Evolutionary conservation across 2,888 invertebrate species (phyloP).

Genomic region (Shargacucullia verbasci): DNA sequence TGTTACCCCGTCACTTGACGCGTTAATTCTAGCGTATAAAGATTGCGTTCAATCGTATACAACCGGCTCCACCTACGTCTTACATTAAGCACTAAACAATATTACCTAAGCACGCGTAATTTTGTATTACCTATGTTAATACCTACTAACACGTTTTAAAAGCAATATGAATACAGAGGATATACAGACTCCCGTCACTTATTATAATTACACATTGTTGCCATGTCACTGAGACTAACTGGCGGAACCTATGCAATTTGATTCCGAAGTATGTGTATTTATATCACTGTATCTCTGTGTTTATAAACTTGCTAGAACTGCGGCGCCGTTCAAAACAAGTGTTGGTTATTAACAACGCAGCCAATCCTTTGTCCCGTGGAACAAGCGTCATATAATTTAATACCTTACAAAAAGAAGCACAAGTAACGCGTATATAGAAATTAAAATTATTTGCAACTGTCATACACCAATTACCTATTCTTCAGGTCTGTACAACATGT

Average conservation of each 20-base stretch:
- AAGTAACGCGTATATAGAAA: background rate
- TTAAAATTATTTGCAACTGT: constrained; percentile 5
- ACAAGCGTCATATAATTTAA: background rate
- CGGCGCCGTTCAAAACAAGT: too few relatives aligned
- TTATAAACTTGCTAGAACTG: too few relatives aligned
- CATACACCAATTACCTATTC: constrained; percentile 5
- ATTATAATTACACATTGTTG: constrained; percentile 20
- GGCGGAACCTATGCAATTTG: background rate
- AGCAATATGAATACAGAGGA: too few relatives aligned
- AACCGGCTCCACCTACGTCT: background rate
- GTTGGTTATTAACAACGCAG: too few relatives aligned
- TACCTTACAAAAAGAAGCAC: background rate
- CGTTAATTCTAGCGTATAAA: background rate
- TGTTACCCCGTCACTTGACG: constrained; percentile 11
- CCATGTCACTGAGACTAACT: constrained; percentile 30
- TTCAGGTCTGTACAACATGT: constrained; percentile 8
- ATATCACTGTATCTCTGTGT: too few relatives aligned
- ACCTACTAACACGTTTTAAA: too few relatives aligned
- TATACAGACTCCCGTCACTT: constrained; percentile 13
- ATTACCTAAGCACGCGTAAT: background rate
- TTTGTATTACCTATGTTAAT: too few relatives aligned
- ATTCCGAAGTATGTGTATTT: too few relatives aligned
- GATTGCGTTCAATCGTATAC: constrained; percentile 4
- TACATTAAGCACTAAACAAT: background rate
- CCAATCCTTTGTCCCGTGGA: too few relatives aligned